A percentile compares a stretch with the other conserved stretches of the same genome.
These are phyloP conservation scores for Tragelaphus imberbis DNA, from an alignment of 2,113 vertebrate genomes.

Conservation along the genomic window DNA sequence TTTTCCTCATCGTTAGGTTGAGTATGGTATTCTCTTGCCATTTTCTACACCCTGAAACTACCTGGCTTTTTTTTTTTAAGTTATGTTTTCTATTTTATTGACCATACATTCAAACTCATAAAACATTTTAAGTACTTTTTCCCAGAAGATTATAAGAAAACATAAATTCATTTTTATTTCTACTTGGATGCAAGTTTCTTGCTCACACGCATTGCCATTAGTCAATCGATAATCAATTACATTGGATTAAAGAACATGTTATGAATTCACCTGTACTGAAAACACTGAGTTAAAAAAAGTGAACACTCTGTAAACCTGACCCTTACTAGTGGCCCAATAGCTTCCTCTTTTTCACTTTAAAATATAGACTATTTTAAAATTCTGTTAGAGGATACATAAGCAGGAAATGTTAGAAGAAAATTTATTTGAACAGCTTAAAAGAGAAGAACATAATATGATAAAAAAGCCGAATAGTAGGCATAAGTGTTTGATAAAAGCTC, in stretches of 20 bases:
- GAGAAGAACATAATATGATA: neutral
- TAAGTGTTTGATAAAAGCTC: neutral
- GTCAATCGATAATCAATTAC: neutral
- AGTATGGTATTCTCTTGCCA: neutral
- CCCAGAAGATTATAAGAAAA: neutral
- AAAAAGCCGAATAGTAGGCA: neutral
- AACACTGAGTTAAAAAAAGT: neutral
- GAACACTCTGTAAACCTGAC: neutral
- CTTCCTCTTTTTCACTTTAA: neutral
- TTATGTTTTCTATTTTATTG: neutral
- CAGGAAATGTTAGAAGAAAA: neutral
- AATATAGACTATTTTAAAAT: neutral
- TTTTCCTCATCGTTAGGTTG: neutral
- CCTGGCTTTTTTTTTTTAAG: neutral
- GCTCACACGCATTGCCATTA: neutral
- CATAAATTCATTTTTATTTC: neutral
- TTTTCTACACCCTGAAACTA: neutral
- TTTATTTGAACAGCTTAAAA: neutral
- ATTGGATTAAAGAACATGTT: neutral
- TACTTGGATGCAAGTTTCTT: neutral
- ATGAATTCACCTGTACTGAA: neutral
- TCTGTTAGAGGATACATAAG: neutral
- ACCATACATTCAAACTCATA: neutral
- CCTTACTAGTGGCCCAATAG: neutral
- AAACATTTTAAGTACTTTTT: neutral